These are phyloP conservation scores for Pelobates fuscus DNA, from an alignment of 2,113 vertebrate genomes.

Conservation along the genomic window DNA sequence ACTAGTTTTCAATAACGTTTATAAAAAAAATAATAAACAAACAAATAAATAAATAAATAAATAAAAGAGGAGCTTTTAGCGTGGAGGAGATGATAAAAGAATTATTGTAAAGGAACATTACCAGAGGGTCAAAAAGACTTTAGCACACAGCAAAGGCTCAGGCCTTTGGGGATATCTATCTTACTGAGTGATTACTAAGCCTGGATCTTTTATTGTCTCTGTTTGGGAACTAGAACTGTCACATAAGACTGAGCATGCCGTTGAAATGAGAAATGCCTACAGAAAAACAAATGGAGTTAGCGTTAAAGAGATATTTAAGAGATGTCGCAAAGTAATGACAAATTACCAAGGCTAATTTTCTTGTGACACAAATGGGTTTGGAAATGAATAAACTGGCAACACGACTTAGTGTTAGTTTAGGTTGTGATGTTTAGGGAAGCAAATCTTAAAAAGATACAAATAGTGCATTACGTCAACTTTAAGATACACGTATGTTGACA, in stretches of 20 bases:
- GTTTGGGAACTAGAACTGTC: slow-evolving; percentile 60
- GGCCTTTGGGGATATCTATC: slow-evolving; percentile 55
- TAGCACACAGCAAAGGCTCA: slow-evolving; percentile 53
- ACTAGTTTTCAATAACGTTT: neutral
- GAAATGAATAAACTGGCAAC: neutral
- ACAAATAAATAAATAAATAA: no score
- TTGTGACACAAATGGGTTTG: neutral
- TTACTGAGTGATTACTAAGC: slow-evolving; percentile 56
- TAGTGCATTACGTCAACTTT: no score
- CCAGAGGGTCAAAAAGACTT: slow-evolving; percentile 52
- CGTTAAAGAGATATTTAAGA: slow-evolving; percentile 46
- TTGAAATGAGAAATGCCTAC: slow-evolving; percentile 53
- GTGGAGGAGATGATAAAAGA: slow-evolving; percentile 15
- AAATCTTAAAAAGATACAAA: no score
- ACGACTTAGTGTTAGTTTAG: neutral
- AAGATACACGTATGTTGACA: no score
- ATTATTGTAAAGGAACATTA: slow-evolving; percentile 16
- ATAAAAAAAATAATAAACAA: neutral
- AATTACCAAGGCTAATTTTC: neutral
- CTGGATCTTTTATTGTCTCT: slow-evolving; percentile 59
- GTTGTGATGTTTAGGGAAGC: no score
- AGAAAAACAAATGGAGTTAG: slow-evolving; percentile 55
- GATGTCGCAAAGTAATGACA: slow-evolving; percentile 10
- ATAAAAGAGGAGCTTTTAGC: neutral
- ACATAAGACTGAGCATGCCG: slow-evolving; percentile 55